A percentile compares a stretch with the other conserved stretches of the same genome.
These are phyloP conservation scores for Donacobius atricapilla DNA, from an alignment of 2,113 vertebrate species.

Conservation along the genomic window DNA sequence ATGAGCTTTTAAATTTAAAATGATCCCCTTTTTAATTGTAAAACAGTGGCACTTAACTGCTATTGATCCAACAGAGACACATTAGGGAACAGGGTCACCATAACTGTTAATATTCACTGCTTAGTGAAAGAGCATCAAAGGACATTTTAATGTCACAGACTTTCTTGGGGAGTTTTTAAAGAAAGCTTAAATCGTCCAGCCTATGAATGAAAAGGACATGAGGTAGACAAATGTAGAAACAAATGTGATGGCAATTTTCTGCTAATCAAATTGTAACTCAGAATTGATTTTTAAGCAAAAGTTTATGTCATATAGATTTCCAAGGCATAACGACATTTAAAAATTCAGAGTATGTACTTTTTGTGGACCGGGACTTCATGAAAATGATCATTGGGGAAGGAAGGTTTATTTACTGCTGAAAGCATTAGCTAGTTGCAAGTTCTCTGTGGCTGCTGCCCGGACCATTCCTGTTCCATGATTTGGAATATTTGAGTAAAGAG, in stretches of 20 bases:
- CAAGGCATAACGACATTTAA: constrained; percentile 83
- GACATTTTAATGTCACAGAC: constrained; percentile 99
- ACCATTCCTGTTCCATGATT: not conserved
- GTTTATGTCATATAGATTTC: constrained; percentile 86
- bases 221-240: constrained; percentile 91
- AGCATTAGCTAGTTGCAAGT: not conserved
- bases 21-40: constrained; percentile 95
- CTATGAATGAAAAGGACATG: constrained; percentile 98
- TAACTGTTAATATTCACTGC: constrained; percentile 98
- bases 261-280: constrained; percentile 91
- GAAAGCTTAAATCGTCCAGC: constrained; percentile 85
- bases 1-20: constrained; percentile 84
- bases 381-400: not conserved
- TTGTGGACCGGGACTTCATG: constrained; percentile 59
- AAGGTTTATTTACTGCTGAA: constrained; percentile 63
- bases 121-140: constrained; percentile 99
- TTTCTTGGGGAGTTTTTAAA: constrained; percentile 98
- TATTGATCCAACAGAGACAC: constrained; percentile 97
- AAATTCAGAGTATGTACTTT: constrained; percentile 78
- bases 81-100: constrained; percentile 97
- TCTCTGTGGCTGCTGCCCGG: not conserved
- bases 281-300: constrained; percentile 91
- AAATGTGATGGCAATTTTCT: constrained; percentile 92
- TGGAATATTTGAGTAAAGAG: not conserved
- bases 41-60: constrained; percentile 98